phyloP scores from a whole-genome alignment of 1,140 invertebrate genomes.

The Steinernema feltiae region DNA sequence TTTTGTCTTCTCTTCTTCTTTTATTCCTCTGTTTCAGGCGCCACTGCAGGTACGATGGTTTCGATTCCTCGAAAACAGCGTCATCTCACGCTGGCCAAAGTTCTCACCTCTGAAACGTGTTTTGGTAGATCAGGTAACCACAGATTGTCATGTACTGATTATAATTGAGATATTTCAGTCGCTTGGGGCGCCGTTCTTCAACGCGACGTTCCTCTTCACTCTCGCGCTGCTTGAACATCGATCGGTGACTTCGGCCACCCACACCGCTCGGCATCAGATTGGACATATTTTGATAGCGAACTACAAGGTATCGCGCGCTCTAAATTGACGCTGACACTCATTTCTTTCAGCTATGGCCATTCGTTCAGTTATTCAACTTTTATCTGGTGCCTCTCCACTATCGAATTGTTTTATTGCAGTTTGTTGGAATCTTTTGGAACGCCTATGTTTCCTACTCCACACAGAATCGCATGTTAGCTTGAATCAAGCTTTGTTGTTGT shows the following conservation, averaged over 20 bases:
- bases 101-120: constrained; percentile 1
- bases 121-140: not conserved
- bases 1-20: not conserved
- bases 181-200: not conserved
- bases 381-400: constrained; percentile 27
- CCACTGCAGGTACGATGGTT: not conserved
- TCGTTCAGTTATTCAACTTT: constrained; percentile 25
- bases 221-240: not conserved
- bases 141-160: not conserved
- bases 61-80: not conserved
- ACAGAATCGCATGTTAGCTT: constrained; percentile 9
- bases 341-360: constrained; percentile 20
- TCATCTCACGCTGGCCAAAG: not conserved
- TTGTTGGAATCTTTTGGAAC: constrained; percentile 23
- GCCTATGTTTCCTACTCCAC: constrained; percentile 14
- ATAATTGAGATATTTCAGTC: not conserved
- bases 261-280: not conserved
- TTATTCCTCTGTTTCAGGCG: not conserved
- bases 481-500: constrained; percentile 1
- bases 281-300: not conserved
- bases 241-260: not conserved
- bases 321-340: not conserved
- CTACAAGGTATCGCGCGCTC: not conserved
- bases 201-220: not conserved
- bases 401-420: constrained; percentile 21